Evolutionary conservation across 2,888 invertebrate genomes (phyloP).

Genomic region (Drosophila barbarae): DNA sequence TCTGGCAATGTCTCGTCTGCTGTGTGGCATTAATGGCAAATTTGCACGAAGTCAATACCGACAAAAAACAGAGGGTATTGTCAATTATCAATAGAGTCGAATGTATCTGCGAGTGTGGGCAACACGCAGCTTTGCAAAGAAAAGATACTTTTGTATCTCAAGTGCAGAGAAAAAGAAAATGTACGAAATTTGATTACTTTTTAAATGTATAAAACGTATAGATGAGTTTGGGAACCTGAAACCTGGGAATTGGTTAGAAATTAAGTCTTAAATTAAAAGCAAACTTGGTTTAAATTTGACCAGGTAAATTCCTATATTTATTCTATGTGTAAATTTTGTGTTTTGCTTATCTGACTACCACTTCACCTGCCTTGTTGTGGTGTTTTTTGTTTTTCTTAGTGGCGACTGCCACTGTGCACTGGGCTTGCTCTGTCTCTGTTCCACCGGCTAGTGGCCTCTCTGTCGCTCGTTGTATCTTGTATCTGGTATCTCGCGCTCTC

Average conservation of each 20-base stretch:
- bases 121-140: background rate
- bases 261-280: background rate
- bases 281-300: background rate
- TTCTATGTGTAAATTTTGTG: background rate
- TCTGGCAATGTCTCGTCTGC: slow-evolving; percentile 65
- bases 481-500: slow-evolving; percentile 40
- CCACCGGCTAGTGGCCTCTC: slow-evolving; percentile 10
- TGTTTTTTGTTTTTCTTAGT: slow-evolving; percentile 16
- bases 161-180: background rate
- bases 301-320: background rate
- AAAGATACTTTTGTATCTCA: slow-evolving; percentile 56
- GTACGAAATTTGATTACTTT: background rate
- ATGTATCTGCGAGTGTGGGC: slow-evolving; percentile 18
- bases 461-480: slow-evolving; percentile 29
- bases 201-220: background rate
- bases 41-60: slow-evolving; percentile 72
- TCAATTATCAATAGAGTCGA: slow-evolving; percentile 72
- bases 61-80: slow-evolving; percentile 41
- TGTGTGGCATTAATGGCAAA: slow-evolving; percentile 69
- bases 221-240: background rate
- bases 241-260: background rate
- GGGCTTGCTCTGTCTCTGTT: slow-evolving; percentile 30
- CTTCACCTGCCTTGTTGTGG: slow-evolving; percentile 66
- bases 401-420: slow-evolving; percentile 59
- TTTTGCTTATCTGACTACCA: slow-evolving; percentile 43